These are phyloP conservation scores for Ptychodera flava DNA, from an alignment of 35 echinoderm and acorn worm species.

Conservation along the genomic window DNA sequence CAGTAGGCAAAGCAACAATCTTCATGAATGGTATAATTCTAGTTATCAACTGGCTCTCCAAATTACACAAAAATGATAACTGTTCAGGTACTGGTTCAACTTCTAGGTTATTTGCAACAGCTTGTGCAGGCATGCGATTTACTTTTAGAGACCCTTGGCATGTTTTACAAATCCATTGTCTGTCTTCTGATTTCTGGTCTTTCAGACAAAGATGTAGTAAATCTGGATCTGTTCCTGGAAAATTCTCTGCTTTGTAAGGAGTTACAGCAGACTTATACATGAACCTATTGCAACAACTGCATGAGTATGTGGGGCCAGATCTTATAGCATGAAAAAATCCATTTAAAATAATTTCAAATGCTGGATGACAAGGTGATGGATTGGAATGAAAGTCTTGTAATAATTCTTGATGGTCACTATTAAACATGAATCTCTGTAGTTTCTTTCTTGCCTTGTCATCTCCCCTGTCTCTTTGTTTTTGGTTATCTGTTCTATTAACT, in stretches of 20 bases:
- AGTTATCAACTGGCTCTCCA: background rate
- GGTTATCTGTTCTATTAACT: background rate
- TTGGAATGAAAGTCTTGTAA: background rate
- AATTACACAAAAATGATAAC: background rate
- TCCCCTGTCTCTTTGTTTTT: background rate
- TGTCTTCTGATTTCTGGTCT: background rate
- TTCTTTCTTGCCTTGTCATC: background rate
- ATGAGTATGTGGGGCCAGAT: background rate
- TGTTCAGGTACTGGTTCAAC: background rate
- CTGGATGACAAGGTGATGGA: background rate
- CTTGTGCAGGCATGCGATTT: background rate
- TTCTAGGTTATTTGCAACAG: background rate
- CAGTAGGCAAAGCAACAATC: background rate
- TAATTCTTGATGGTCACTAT: background rate
- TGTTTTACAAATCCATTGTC: slow-evolving; percentile 3
- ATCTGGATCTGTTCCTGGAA: background rate
- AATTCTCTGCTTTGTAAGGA: background rate
- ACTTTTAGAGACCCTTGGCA: background rate
- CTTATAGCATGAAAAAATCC: background rate
- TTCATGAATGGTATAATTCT: background rate
- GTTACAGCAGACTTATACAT: slow-evolving; percentile 9
- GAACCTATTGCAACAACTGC: slow-evolving; percentile 17
- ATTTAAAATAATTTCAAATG: background rate
- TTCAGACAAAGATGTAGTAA: background rate
- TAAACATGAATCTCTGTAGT: background rate